Evolutionary conservation across 2,888 invertebrate species (phyloP).

Genomic region (Anticlea derivata): DNA sequence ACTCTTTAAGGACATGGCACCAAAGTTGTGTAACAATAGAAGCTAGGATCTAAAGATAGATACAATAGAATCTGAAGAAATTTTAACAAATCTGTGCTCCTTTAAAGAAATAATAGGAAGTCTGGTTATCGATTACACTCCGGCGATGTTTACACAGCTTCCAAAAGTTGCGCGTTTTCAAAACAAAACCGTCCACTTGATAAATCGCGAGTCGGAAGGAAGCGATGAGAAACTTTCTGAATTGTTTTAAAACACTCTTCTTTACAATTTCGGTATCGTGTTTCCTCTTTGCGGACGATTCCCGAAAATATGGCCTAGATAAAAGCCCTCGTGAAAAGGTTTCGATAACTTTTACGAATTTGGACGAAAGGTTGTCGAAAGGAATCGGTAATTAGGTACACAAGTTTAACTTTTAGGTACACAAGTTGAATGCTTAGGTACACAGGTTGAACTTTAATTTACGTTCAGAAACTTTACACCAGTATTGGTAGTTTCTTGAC

Average conservation of each 20-base stretch:
- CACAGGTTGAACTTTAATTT: slow-evolving; percentile 7
- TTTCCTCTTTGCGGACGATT: slow-evolving; percentile 53
- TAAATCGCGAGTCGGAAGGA: slow-evolving; percentile 61
- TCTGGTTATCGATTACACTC: slow-evolving; percentile 17
- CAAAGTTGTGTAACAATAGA: too few relatives aligned
- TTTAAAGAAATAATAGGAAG: background rate
- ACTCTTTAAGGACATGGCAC: too few relatives aligned
- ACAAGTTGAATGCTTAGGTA: slow-evolving; percentile 1
- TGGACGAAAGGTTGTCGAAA: slow-evolving; percentile 52
- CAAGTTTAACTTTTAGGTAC: slow-evolving; percentile 38
- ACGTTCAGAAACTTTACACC: slow-evolving; percentile 4
- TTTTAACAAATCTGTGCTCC: background rate
- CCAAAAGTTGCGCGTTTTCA: slow-evolving; percentile 32
- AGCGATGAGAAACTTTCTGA: slow-evolving; percentile 60
- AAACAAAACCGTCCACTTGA: slow-evolving; percentile 51
- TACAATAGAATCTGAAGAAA: too few relatives aligned
- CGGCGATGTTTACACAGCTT: slow-evolving; percentile 16
- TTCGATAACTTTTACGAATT: slow-evolving; percentile 52
- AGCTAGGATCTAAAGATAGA: too few relatives aligned
- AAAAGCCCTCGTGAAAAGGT: slow-evolving; percentile 60
- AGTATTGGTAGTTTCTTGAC: slow-evolving; percentile 7
- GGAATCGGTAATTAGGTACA: slow-evolving; percentile 69
- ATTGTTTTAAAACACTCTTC: slow-evolving; percentile 64
- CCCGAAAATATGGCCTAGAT: slow-evolving; percentile 66
- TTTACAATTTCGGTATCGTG: slow-evolving; percentile 67